Percentiles rank a stretch among this genome's conserved stretches.
Conservation (phyloP, 2,113 vertebrate genomes). For the Cygnus buccinator region DNA sequence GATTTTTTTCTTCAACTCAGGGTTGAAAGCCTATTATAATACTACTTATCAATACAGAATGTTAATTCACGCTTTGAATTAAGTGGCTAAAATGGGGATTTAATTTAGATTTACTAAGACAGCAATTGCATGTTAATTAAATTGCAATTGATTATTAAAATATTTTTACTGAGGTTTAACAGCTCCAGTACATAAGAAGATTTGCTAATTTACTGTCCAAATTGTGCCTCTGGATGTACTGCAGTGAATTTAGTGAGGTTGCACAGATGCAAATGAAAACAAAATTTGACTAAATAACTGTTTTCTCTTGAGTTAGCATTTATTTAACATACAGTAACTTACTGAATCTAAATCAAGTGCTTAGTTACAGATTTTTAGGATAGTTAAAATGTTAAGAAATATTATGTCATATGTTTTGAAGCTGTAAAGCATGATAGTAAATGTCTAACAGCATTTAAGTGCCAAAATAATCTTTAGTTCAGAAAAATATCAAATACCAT, state of each 20-base stretch:
- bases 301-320: not conserved
- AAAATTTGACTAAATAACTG: not conserved
- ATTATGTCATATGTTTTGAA: not conserved
- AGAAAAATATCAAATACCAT: not conserved
- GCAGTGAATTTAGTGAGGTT: not conserved
- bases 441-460: not conserved
- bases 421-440: conserved; percentile 15
- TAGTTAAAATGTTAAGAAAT: not conserved
- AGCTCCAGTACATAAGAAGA: not conserved
- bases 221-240: not conserved
- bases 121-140: conserved; percentile 57
- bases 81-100: conserved; percentile 62
- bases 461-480: conserved; percentile 10
- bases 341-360: not conserved
- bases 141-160: conserved; percentile 59
- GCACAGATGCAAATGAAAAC: not conserved
- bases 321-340: not conserved
- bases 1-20: conserved; percentile 31
- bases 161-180: conserved; percentile 46
- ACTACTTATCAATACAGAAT: conserved; percentile 42
- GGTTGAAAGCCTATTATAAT: conserved; percentile 40
- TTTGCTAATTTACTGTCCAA: not conserved
- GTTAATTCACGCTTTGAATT: conserved; percentile 53
- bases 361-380: not conserved
- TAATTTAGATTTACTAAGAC: conserved; percentile 65